Conservation (phyloP, 2,797 vertebrate genomes). For the Echeneis naucrates region DNA sequence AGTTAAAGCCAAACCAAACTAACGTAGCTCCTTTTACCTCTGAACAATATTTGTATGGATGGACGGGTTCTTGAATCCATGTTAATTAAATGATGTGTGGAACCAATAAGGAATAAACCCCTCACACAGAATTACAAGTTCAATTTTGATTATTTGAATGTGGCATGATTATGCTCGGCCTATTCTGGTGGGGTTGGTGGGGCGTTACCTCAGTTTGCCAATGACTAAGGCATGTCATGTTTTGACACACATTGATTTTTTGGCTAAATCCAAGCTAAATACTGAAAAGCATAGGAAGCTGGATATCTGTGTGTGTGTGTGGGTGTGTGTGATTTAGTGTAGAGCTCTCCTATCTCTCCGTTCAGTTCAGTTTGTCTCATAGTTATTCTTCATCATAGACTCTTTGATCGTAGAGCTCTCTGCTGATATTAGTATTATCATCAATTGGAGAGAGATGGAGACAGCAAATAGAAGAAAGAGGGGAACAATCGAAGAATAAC, state of each 20-base stretch:
- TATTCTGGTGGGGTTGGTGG: too few species aligned
- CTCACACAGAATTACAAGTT: too few species aligned
- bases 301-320: constrained; percentile 15
- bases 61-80: too few species aligned
- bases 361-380: constrained; percentile 47
- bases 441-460: background rate
- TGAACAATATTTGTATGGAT: too few species aligned
- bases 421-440: constrained; percentile 54
- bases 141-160: too few species aligned
- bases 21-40: too few species aligned
- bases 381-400: constrained; percentile 62
- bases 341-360: constrained; percentile 34
- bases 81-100: too few species aligned
- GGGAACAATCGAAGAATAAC: constrained; percentile 10
- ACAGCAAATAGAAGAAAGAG: background rate
- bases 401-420: constrained; percentile 57
- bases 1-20: too few species aligned
- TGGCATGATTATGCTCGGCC: too few species aligned
- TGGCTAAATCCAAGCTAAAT: background rate
- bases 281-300: background rate
- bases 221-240: background rate
- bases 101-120: too few species aligned
- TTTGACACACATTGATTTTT: too few species aligned
- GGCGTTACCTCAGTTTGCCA: too few species aligned
- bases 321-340: constrained; percentile 8